phyloP scores from a whole-genome alignment of 2,113 vertebrate species.

The Opisthocomus hoazin region DNA sequence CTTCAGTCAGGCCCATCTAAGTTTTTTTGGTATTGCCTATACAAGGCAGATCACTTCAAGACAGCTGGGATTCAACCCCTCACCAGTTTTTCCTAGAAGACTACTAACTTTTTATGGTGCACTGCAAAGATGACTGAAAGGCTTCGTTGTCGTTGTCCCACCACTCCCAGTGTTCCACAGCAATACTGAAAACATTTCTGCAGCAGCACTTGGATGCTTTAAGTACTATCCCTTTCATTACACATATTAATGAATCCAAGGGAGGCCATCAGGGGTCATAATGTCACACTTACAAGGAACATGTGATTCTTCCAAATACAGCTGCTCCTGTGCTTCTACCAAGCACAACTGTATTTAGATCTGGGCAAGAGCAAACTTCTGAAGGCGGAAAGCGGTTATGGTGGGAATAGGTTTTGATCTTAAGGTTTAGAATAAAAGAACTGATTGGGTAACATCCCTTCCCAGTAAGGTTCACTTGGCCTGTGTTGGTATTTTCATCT shows the following conservation, averaged over 20 bases:
- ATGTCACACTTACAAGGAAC: background rate
- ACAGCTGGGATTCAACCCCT: background rate
- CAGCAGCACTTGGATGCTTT: background rate
- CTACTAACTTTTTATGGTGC: background rate
- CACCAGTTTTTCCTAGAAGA: background rate
- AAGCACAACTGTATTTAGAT: background rate
- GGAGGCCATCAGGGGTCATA: background rate
- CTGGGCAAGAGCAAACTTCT: background rate
- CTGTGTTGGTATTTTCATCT: background rate
- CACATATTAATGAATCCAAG: background rate
- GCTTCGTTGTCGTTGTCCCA: background rate
- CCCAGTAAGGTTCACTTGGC: background rate
- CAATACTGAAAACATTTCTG: background rate
- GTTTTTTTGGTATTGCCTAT: background rate
- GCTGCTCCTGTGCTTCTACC: background rate
- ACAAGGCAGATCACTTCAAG: background rate
- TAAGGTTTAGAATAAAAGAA: background rate
- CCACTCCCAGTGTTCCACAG: background rate
- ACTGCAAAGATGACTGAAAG: background rate
- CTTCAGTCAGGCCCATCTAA: background rate
- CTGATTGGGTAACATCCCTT: background rate
- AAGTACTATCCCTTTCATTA: background rate
- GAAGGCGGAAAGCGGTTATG: background rate
- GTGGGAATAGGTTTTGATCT: background rate
- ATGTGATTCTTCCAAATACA: background rate